Percentiles rank a stretch among this genome's conserved stretches.
These are phyloP conservation scores for Phylloscopus collybita DNA, from an alignment of 2,797 vertebrate genomes.

Conservation along the genomic window DNA sequence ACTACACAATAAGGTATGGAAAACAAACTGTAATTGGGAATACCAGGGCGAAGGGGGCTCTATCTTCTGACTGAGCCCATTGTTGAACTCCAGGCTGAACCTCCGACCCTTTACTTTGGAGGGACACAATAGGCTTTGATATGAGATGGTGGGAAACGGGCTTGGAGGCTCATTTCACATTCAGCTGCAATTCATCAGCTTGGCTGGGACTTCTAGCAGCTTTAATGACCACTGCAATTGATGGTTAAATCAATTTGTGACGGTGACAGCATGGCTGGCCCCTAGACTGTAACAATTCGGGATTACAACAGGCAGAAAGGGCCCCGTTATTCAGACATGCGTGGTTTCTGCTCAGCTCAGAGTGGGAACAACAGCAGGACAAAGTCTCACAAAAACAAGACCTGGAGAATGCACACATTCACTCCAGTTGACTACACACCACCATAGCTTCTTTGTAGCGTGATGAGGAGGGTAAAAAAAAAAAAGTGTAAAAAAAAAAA, in stretches of 20 bases:
- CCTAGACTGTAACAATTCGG: conserved; percentile 88
- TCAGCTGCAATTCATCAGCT: conserved; percentile 86
- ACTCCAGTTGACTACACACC: conserved; percentile 75
- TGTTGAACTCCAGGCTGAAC: conserved; percentile 88
- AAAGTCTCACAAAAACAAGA: conserved; percentile 75
- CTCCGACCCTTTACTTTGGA: conserved; percentile 88
- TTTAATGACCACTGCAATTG: conserved; percentile 90
- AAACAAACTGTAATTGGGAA: conserved; percentile 82
- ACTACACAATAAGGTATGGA: conserved; percentile 81
- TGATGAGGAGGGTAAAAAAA: neutral
- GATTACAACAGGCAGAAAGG: conserved; percentile 86
- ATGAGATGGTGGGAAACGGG: conserved; percentile 89
- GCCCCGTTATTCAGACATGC: conserved; percentile 79
- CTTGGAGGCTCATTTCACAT: conserved; percentile 85
- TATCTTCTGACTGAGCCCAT: conserved; percentile 82
- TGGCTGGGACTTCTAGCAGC: conserved; percentile 82
- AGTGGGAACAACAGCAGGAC: conserved; percentile 80
- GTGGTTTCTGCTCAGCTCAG: conserved; percentile 70
- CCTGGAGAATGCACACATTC: conserved; percentile 74
- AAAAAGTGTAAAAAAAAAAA: neutral
- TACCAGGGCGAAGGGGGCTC: conserved; percentile 77
- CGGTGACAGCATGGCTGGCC: conserved; percentile 89
- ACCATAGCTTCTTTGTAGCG: conserved; percentile 63
- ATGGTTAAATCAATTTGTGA: conserved; percentile 95
- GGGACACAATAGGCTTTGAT: conserved; percentile 94